These are phyloP conservation scores for Lacanobia wlatinum DNA, from an alignment of 2,888 invertebrate species.

Conservation along the genomic window DNA sequence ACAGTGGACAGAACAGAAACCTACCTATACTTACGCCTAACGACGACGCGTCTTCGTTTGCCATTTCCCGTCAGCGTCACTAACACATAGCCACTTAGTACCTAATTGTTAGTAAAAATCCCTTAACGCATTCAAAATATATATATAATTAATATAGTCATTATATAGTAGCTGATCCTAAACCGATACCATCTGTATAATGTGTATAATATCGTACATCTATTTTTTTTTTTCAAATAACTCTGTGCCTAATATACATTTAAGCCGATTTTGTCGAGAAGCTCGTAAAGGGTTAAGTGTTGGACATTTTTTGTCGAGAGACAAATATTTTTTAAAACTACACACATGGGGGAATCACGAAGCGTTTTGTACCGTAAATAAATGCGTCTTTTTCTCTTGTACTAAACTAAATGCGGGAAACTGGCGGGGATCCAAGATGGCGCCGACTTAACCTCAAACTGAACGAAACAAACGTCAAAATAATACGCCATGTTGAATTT, in stretches of 20 bases:
- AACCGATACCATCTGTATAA: conserved; percentile 83
- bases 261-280: conserved; percentile 88
- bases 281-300: conserved; percentile 86
- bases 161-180: conserved; percentile 85
- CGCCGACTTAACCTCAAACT: conserved; percentile 52
- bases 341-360: conserved; percentile 62
- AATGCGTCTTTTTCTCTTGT: conserved; percentile 74
- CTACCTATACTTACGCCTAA: conserved; percentile 75
- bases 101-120: conserved; percentile 90
- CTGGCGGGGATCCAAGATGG: conserved; percentile 65
- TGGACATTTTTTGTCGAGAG: conserved; percentile 79
- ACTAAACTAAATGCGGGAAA: conserved; percentile 66
- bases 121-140: conserved; percentile 90
- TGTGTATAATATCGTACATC: conserved; percentile 87
- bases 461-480: conserved; percentile 40
- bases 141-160: conserved; percentile 85
- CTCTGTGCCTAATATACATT: conserved; percentile 90
- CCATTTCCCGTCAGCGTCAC: conserved; percentile 76
- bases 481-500: conserved; percentile 22
- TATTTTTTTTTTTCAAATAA: conserved; percentile 83
- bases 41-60: conserved; percentile 71
- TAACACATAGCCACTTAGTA: conserved; percentile 85
- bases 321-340: conserved; percentile 70
- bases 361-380: conserved; percentile 75
- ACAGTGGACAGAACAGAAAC: conserved; percentile 74